Evolutionary conservation across 2,888 invertebrate genomes (phyloP).

Genomic region (Tetranychus truncatus): DNA sequence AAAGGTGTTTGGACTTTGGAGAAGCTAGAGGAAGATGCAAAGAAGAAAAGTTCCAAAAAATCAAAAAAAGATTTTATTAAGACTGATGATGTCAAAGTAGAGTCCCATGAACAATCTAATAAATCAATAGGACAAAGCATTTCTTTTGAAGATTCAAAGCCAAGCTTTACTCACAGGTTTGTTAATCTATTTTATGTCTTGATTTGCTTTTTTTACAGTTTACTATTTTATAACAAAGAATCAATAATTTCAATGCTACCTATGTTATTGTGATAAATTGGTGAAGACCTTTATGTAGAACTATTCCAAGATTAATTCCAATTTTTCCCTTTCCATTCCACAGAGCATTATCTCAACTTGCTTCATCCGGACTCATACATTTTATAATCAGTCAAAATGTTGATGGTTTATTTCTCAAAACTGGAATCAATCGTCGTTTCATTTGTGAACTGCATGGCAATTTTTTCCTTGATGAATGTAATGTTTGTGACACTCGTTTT

Average conservation of each 20-base stretch:
- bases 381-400: conserved; percentile 92
- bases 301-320: neutral
- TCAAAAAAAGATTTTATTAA: neutral
- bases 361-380: conserved; percentile 34
- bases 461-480: conserved; percentile 88
- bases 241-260: too few species aligned
- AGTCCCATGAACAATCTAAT: neutral
- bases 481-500: conserved; percentile 60
- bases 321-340: neutral
- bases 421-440: conserved; percentile 58
- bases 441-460: conserved; percentile 92
- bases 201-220: too few species aligned
- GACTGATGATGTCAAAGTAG: neutral
- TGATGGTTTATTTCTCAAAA: conserved; percentile 83
- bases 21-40: conserved; percentile 50
- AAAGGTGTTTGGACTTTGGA: conserved; percentile 94
- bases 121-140: neutral
- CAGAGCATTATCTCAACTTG: conserved; percentile 52
- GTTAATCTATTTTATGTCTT: neutral
- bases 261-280: too few species aligned
- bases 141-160: conserved; percentile 62
- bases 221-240: too few species aligned
- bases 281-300: too few species aligned
- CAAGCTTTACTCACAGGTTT: conserved; percentile 75
- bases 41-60: neutral